Evolutionary conservation across 30 jellyfish, hydroid and myxozoan genomes (phyloP), one percentile per base, ranked within the genome.

Genomic region (Euphysa ruthae): DNA sequence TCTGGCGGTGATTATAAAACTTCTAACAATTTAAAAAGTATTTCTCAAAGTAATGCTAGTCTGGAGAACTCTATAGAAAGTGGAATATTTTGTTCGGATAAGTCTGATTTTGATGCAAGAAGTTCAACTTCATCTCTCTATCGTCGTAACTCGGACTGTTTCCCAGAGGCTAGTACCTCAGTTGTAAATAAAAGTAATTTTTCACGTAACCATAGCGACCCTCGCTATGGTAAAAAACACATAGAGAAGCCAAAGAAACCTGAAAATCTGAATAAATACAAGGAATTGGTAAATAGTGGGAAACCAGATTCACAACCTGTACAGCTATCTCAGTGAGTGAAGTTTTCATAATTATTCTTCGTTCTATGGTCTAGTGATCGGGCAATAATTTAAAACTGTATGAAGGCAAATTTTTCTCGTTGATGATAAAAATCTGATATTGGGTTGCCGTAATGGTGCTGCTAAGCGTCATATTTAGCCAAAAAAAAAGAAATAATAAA

Each of bases 41-140:
- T n/a, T 2, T 46, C 60, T n/a, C 12, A 38, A 8, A n/a, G 52
- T 38, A 29, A 5, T 46, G 60, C 23, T 46, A 46, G 23, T 8
- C 60, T 46, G 18, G 60, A 46, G 23, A 46, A 46, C 23, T 46
- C 60, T 46, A 29, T 29, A n/a, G 60, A 46, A 46, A 46, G 60
- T 46, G 60, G 60, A n/a, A 46, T 46, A 5, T 46, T 46, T 46
- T 46, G 60, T 46, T 46, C 60, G 2, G 60, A 46, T 46, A 46
- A 46, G 10, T 46, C 60, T 2, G 60, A 46, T 3, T 46, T 5
- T 2, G 60, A 46, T 46, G 23, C 23, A 46, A 4, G 60, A 46
- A 46, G 60, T 46, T 46, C 60, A 46, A 46, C 60, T 46, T 46
- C 60, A 46, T 46, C 60, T n/a, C 60, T 46, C 2, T 46, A 29